These are phyloP conservation scores for Octonoba sinensis DNA, from an alignment of 2,888 invertebrate genomes.

Conservation along the genomic window DNA sequence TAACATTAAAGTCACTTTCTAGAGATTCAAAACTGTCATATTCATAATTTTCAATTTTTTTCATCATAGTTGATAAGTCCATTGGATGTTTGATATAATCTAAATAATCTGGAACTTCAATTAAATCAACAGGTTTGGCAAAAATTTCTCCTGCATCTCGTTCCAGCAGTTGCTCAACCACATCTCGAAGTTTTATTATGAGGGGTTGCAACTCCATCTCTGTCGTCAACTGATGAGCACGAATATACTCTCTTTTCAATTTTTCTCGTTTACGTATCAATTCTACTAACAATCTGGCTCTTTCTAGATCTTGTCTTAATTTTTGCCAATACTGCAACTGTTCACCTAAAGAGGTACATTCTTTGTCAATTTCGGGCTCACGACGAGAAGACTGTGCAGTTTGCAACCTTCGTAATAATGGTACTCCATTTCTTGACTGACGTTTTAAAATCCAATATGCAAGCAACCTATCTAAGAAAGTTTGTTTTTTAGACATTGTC, in stretches of 20 bases:
- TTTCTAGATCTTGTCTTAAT: conserved; percentile 91
- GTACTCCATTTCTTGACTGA: conserved; percentile 94
- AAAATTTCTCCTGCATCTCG: conserved; percentile 90
- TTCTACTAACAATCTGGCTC: conserved; percentile 92
- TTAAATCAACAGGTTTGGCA: conserved; percentile 89
- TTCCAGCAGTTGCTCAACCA: conserved; percentile 82
- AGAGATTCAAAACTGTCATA: conserved; percentile 81
- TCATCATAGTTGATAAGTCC: conserved; percentile 89
- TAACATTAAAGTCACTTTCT: conserved; percentile 91
- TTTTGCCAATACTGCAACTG: conserved; percentile 95
- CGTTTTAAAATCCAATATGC: conserved; percentile 98
- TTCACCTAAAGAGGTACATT: conserved; percentile 76
- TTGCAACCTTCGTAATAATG: conserved; percentile 87
- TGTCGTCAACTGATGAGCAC: conserved; percentile 79
- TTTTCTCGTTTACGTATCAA: conserved; percentile 95
- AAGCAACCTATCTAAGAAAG: conserved; percentile 88
- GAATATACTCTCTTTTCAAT: conserved; percentile 78
- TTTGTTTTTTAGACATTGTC: conserved; percentile 80
- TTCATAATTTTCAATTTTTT: conserved; percentile 72
- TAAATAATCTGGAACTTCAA: conserved; percentile 87
- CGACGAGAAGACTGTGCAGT: conserved; percentile 69
- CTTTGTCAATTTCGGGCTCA: conserved; percentile 66
- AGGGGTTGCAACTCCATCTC: conserved; percentile 86
- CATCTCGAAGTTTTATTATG: conserved; percentile 81
- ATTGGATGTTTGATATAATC: conserved; percentile 87